Base-by-base conservation (phyloP, 1,140 invertebrate genomes). In the Glossosoma conforme region DNA sequence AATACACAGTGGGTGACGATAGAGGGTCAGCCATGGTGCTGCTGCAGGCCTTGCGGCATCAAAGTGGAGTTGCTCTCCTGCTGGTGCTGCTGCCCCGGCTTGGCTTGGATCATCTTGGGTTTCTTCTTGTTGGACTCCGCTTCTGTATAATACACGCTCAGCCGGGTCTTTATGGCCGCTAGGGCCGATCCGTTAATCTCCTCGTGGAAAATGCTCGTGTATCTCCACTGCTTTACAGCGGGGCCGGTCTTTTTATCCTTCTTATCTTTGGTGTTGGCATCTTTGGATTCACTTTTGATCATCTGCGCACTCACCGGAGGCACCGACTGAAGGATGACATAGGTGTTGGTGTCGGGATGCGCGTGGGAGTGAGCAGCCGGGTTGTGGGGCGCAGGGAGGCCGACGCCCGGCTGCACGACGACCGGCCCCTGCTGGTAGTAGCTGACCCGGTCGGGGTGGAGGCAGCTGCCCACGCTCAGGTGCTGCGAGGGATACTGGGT, bases 171-270 rank as follows among this genome's bases (percentile, higher is more conserved):
- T 17, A 75, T 75, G 20, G 72, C 72, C 22, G 68, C 65, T 10
- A 75, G 58, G 25, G 69, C 70, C 32, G 68, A 69, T 24, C 72
- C 72, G 63, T 75, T 75, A 5, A 75, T 74, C 59, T 73, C 70
- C 58, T 74, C 69, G 61, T 74, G 72, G 54, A 75, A 74, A 56
- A 74, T 70, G 46, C 70, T 72, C 11, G 67, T 72, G 51, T 75
- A 74, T 52, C 72, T 62, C 73, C 73, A 74, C 48, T 74, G 72
- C 53, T 74, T 75, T 0, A 75, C 72, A 4, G 70, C 44, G 21
- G 73, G 73, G 15, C 72, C 73, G 32, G 62, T 68, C 54, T 66
- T 69, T 55, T 63, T 69, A 25, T 69, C 66, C 40, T 64, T 71
- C 11, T 45, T 45, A 3, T 36, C 21, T 38, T 42, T 45, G 17